phyloP scores from a whole-genome alignment of 2,113 vertebrate genomes.

The Murina feae region DNA sequence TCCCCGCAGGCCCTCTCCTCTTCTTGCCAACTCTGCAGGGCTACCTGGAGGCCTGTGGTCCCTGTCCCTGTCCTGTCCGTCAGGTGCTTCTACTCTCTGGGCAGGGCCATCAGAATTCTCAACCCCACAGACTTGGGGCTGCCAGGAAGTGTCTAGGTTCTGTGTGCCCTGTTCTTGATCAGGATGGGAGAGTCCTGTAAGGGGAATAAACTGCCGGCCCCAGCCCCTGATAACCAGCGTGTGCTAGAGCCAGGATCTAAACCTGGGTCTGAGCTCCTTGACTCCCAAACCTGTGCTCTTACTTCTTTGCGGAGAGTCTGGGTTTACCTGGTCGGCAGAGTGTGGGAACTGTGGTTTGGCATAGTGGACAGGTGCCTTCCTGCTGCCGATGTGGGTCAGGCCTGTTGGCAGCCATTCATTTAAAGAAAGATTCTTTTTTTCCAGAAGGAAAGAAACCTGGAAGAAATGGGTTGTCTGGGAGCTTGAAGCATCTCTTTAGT shows the following conservation, averaged over 20 bases:
- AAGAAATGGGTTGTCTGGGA: background rate
- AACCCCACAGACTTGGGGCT: too few species aligned
- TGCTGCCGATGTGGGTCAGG: background rate
- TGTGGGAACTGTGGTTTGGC: background rate
- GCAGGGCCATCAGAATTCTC: too few species aligned
- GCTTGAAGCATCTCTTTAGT: background rate
- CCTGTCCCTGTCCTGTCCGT: too few species aligned
- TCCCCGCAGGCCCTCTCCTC: too few species aligned
- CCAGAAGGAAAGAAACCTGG: background rate
- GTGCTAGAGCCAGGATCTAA: background rate
- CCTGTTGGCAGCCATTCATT: background rate
- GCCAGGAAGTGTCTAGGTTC: too few species aligned
- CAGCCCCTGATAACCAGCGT: background rate
- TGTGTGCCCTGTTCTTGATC: too few species aligned
- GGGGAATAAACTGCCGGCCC: too few species aligned
- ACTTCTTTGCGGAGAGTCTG: background rate
- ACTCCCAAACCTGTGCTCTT: background rate
- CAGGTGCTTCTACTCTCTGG: too few species aligned
- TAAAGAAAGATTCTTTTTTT: background rate
- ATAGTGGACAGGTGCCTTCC: background rate
- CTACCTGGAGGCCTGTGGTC: too few species aligned
- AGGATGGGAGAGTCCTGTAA: too few species aligned
- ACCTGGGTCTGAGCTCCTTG: background rate
- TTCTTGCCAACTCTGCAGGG: too few species aligned
- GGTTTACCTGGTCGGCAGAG: background rate